These are phyloP conservation scores for Atethmia centrago DNA, from an alignment of 2,888 invertebrate species.

Conservation along the genomic window DNA sequence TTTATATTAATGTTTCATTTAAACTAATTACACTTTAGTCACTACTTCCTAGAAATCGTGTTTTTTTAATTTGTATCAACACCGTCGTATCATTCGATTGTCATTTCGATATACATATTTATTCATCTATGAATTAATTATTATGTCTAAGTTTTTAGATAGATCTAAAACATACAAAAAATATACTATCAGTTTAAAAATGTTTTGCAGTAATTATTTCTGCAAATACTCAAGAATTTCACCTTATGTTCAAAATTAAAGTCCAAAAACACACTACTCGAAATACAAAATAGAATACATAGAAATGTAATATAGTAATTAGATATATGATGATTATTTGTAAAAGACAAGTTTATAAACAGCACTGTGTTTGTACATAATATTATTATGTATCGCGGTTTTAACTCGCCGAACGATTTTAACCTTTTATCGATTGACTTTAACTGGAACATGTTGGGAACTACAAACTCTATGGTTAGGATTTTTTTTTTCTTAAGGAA, in stretches of 20 bases:
- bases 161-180: background rate
- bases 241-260: background rate
- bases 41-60: background rate
- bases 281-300: conserved; percentile 51
- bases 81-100: background rate
- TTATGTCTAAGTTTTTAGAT: no score
- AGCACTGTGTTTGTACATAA: conserved; percentile 66
- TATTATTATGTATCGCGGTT: conserved; percentile 60
- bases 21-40: background rate
- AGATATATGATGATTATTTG: conserved; percentile 54
- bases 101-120: background rate
- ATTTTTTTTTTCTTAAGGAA: no score
- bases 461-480: conserved; percentile 29
- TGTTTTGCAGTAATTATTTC: background rate
- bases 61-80: background rate
- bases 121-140: no score
- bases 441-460: conserved; percentile 51
- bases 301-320: conserved; percentile 60
- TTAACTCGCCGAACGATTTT: conserved; percentile 55
- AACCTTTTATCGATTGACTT: conserved; percentile 65
- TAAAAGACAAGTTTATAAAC: conserved; percentile 63
- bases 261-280: conserved; percentile 37
- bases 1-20: background rate
- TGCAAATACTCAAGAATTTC: background rate
- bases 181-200: background rate